phyloP scores from a whole-genome alignment of 2,797 vertebrate genomes.

The Sebastes trivittatus region DNA sequence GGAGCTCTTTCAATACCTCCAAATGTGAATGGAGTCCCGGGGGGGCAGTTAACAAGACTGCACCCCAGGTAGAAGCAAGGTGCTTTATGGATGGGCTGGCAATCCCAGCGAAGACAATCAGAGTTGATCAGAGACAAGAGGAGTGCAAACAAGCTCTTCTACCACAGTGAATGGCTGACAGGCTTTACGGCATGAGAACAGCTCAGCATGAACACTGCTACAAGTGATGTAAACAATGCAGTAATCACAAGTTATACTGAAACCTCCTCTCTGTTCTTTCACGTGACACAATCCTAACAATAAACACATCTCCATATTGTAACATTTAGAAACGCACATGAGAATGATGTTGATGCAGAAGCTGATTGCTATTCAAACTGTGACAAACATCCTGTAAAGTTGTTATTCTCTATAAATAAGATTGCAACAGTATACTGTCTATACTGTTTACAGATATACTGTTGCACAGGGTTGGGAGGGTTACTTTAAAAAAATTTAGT shows the following conservation, averaged over 20 bases:
- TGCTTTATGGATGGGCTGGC: constrained; percentile 32
- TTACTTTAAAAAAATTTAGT: too few relatives aligned
- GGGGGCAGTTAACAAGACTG: constrained; percentile 52
- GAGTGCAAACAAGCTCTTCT: constrained; percentile 34
- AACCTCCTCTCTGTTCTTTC: not conserved
- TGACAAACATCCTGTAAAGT: too few relatives aligned
- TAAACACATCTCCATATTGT: not conserved
- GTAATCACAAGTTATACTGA: not conserved
- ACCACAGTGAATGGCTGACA: constrained; percentile 6
- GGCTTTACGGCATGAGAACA: constrained; percentile 4
- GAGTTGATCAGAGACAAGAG: constrained; percentile 53
- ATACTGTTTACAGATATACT: not conserved
- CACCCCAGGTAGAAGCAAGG: constrained; percentile 30
- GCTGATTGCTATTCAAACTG: too few relatives aligned
- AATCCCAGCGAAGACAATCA: constrained; percentile 41
- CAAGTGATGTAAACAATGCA: constrained; percentile 15
- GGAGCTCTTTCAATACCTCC: constrained; percentile 39
- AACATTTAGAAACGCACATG: not conserved
- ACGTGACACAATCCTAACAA: not conserved
- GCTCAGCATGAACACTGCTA: not conserved
- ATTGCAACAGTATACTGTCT: not conserved
- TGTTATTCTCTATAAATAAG: too few relatives aligned
- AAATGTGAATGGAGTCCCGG: constrained; percentile 53
- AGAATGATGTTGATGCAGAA: not conserved
- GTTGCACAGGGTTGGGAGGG: too few relatives aligned